Percentiles rank a stretch among this genome's conserved stretches.
phyloP scores from a whole-genome alignment of 2,888 invertebrate species.

The Caenorhabditis wallacei region DNA sequence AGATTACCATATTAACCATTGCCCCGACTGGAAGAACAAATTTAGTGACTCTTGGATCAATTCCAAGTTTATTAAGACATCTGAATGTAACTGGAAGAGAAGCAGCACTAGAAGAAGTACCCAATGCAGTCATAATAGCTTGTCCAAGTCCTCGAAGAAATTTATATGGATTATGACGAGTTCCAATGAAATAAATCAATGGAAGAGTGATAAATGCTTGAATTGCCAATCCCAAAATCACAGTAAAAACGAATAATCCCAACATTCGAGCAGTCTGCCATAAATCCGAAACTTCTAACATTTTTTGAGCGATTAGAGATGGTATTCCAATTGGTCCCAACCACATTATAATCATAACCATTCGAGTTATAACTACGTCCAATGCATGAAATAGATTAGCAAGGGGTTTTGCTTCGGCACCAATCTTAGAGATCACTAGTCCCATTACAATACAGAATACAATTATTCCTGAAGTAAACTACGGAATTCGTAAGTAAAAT shows the following conservation, averaged over 20 bases:
- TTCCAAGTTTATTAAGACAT: constrained; percentile 87
- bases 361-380: constrained; percentile 93
- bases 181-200: constrained; percentile 86
- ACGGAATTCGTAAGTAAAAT: background rate
- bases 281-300: constrained; percentile 85
- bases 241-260: constrained; percentile 87
- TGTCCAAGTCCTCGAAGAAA: constrained; percentile 86
- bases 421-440: constrained; percentile 91
- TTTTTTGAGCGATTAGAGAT: constrained; percentile 87
- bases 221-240: constrained; percentile 85
- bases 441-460: constrained; percentile 92
- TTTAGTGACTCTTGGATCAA: constrained; percentile 87
- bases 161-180: constrained; percentile 81
- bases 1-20: constrained; percentile 90
- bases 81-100: constrained; percentile 87
- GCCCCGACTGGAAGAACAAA: constrained; percentile 86
- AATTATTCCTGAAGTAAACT: constrained; percentile 73
- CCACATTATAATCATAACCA: constrained; percentile 94
- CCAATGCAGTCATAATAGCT: constrained; percentile 87
- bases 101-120: constrained; percentile 88
- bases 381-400: constrained; percentile 91
- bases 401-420: constrained; percentile 88
- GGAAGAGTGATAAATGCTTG: constrained; percentile 86
- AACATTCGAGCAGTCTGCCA: constrained; percentile 86
- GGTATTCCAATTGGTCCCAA: constrained; percentile 88